Base-by-base conservation (phyloP, 2,113 vertebrate genomes). In the Sceloporus undulatus region DNA sequence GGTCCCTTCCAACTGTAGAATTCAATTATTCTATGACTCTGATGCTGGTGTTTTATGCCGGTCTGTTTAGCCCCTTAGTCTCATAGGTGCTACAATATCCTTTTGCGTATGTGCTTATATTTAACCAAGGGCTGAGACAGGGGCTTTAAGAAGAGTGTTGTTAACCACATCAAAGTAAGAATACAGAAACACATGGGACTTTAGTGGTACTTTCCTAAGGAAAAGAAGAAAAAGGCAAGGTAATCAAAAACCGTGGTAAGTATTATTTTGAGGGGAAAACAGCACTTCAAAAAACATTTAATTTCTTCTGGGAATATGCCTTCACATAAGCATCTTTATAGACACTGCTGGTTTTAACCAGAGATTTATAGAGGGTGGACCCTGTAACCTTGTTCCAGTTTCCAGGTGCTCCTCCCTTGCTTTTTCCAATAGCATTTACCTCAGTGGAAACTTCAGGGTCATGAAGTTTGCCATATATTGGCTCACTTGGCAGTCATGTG, bases 401-500 rank as follows among this genome's bases (percentile, higher is more conserved):
- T 23, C 48, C 68, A 56, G 19, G 14, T 48, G 25, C 27, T 42
- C 81, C 27, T 84, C 48, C 18, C 18, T 56, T 56, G 73, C 25
- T 76, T 77, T 85, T 65, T 11, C 74, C 2, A 3, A 16, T 78
- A 10, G 21, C 59, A 13, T 85, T n/a, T 78, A 11, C 40, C 27
- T 38, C 84, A 59, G 19, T 75, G 21, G 84, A 85, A 85, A 76
- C 59, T n/a, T 3, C 48, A n/a, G 59, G 25, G 38, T 85, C 59
- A 77, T 48, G 27, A n/a, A 52, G 73, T 77, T 77, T 65, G 13
- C 48, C 25, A 27, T 78, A 66, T 29, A 40, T 85, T 66, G 65
- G 84, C 59, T 85, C 76, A 34, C 40, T 78, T 52, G 77, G 74
- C 84, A 66, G 74, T 65, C 38, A 52, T 27, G 4, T 85, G 59